Percentiles rank a stretch among this genome's conserved stretches.
Conservation (phyloP, 2,888 invertebrate genomes). For the Cephus spinipes region DNA sequence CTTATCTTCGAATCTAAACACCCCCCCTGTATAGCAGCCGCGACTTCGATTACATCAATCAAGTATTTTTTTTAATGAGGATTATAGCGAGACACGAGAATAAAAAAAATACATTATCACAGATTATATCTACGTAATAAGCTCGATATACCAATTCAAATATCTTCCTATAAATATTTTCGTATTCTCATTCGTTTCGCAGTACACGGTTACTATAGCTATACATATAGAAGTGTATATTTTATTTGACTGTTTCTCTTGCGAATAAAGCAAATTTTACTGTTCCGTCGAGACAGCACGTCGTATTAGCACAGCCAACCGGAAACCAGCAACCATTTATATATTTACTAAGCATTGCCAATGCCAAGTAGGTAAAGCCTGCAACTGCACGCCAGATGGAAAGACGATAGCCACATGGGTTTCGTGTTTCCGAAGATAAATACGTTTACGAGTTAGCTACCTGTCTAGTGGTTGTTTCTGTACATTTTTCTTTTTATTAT, state of each 20-base stretch:
- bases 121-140: slow-evolving; percentile 27
- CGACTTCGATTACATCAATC: neutral
- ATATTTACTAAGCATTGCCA: slow-evolving; percentile 3
- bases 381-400: neutral
- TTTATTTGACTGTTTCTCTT: neutral
- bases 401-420: slow-evolving; percentile 19
- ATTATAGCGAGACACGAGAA: neutral
- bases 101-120: neutral
- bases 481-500: neutral
- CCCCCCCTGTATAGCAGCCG: neutral
- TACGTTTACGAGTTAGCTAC: slow-evolving; percentile 14
- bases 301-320: neutral
- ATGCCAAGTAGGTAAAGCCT: slow-evolving; percentile 1
- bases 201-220: neutral
- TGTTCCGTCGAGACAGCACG: neutral
- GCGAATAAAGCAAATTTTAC: neutral
- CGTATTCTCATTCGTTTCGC: neutral
- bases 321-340: neutral
- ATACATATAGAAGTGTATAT: neutral
- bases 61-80: slow-evolving; percentile 5
- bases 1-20: neutral
- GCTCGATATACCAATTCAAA: neutral
- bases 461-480: neutral
- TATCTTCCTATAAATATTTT: neutral
- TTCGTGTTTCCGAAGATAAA: slow-evolving; percentile 35